Percentiles rank a stretch among this genome's conserved stretches.
phyloP scores from a whole-genome alignment of 2,113 vertebrate species.

The Nerophis ophidion region DNA sequence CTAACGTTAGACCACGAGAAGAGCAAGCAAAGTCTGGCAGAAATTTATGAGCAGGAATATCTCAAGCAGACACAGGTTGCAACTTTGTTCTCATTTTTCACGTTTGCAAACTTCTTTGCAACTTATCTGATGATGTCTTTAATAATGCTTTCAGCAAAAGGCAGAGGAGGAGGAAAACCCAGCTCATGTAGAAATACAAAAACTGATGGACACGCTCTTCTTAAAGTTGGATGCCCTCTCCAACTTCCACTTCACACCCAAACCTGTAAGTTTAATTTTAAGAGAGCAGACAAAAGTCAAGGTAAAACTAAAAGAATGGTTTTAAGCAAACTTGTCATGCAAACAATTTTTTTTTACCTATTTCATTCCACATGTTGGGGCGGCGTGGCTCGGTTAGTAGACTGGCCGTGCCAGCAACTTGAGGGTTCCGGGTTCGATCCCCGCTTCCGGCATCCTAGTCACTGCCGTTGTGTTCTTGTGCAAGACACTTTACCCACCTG shows the following conservation, averaged over 20 bases:
- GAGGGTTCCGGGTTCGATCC: no score
- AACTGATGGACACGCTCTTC: constrained; percentile 90
- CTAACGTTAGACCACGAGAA: constrained; percentile 92
- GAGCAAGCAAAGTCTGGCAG: constrained; percentile 91
- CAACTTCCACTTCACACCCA: constrained; percentile 95
- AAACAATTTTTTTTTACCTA: no score
- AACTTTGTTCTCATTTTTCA: constrained; percentile 6
- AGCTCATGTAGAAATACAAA: constrained; percentile 87
- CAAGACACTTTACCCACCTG: no score
- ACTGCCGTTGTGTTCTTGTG: no score
- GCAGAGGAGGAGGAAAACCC: constrained; percentile 85
- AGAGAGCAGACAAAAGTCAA: background rate
- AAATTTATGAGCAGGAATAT: constrained; percentile 95
- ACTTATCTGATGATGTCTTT: background rate
- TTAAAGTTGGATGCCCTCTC: constrained; percentile 90
- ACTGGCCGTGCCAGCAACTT: no score
- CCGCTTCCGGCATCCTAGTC: no score
- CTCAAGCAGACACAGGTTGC: constrained; percentile 86
- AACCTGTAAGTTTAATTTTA: constrained; percentile 77
- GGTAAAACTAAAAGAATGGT: background rate
- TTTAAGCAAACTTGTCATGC: no score
- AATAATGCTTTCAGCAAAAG: constrained; percentile 73
- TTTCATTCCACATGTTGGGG: no score
- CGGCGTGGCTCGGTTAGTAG: no score
- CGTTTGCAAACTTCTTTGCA: background rate